Evolutionary conservation across 2,888 invertebrate genomes (phyloP), one percentile per base, ranked within the genome.

Genomic region (Synergus umbraculus): DNA sequence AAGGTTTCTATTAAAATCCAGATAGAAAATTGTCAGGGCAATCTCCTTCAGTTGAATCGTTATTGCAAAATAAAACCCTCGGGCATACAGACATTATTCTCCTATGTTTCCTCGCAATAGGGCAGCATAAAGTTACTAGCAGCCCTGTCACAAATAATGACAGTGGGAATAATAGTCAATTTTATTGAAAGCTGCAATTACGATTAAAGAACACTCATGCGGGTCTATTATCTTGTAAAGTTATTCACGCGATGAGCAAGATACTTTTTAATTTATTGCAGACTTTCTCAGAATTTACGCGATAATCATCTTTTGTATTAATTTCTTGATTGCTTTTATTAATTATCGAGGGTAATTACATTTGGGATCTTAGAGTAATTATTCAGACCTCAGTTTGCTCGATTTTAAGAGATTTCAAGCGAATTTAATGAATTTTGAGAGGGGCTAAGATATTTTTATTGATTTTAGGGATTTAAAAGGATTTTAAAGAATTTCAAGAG

Each of bases 131-230:
- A 29, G 49, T 37, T 73, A 49, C 49, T 54, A 10, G 73, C 73
- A 73, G 73, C 37, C 73, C 73, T 54, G 73, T 73, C 37, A 54
- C 46, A 29, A 29, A 29, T 69, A 49, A 69, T 69, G 8, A 49
- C 69, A 49, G 49, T 69, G 58, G 18, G 22, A 60, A 60, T 60
- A 60, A 60, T 60, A 60, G 22, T 60, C 12, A 60, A 73, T 73
- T 73, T 73, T 49, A 73, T 49, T 73, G 46, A 69, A 49, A 69
- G 69, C 54, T 73, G 73, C 73, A 73, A 73, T 73, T 73, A 73
- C n/a, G 37, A n/a, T 54, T 4, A 54, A 29, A 54, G 54, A 54
- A 73, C 49, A 37, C 54, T 15, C 54, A 49, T 9, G n/a, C 73
- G 49, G 15, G 49, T 73, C 12, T 29, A 37, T 73, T 73, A 15